A percentile compares a stretch with the other conserved stretches of the same genome.
These are phyloP conservation scores for Arbacia lixula DNA, from an alignment of 53 echinoderm and acorn worm species.

Conservation along the genomic window DNA sequence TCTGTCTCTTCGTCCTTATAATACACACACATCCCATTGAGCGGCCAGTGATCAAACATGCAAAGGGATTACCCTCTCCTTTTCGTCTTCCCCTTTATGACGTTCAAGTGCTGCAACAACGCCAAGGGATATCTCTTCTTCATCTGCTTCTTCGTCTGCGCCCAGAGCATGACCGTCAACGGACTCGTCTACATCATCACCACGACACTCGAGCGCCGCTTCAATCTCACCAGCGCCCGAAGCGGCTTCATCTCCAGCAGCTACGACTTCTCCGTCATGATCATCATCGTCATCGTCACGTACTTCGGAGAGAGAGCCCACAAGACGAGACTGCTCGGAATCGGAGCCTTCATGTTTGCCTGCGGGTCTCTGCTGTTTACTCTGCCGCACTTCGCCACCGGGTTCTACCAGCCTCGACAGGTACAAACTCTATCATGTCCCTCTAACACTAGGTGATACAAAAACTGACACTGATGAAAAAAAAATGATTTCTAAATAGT, in stretches of 20 bases:
- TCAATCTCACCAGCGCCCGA: slow-evolving; percentile 81
- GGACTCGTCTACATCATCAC: slow-evolving; percentile 89
- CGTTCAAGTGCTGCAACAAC: slow-evolving; percentile 68
- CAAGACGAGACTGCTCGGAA: slow-evolving; percentile 82
- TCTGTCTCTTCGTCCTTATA: not conserved
- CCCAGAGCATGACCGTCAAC: slow-evolving; percentile 93
- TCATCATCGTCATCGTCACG: slow-evolving; percentile 85
- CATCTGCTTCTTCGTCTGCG: slow-evolving; percentile 77
- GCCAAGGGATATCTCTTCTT: slow-evolving; percentile 86
- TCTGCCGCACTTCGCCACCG: slow-evolving; percentile 83
- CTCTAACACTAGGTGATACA: too few relatives aligned
- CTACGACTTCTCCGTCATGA: slow-evolving; percentile 92
- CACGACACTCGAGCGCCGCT: slow-evolving; percentile 83
- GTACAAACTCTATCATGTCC: too few relatives aligned
- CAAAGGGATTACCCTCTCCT: too few relatives aligned
- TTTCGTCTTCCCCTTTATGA: not conserved
- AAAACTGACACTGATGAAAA: too few relatives aligned
- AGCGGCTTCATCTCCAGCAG: slow-evolving; percentile 93
- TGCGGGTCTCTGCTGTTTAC: slow-evolving; percentile 79
- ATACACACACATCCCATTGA: not conserved
- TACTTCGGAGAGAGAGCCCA: slow-evolving; percentile 88
- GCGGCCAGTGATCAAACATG: not conserved
- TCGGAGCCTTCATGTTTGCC: slow-evolving; percentile 79
- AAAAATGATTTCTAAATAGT: too few relatives aligned
- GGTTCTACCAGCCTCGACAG: slow-evolving; percentile 59